A percentile compares a stretch with the other conserved stretches of the same genome.
phyloP scores from a whole-genome alignment of 1,140 invertebrate genomes.

The Caerostris extrusa region DNA sequence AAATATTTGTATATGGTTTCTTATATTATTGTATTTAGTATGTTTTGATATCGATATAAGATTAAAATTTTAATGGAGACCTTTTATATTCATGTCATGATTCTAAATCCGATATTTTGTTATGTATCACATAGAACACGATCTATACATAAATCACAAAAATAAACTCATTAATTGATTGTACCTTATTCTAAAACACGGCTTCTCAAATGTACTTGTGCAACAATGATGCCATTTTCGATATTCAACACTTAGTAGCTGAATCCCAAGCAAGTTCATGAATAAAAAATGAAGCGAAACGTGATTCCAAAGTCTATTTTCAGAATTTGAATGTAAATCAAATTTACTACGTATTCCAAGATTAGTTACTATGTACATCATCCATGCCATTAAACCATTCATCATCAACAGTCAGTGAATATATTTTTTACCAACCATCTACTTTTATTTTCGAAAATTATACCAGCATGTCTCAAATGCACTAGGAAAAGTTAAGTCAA shows the following conservation, averaged over 20 bases:
- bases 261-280: neutral
- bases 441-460: neutral
- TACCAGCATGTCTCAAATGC: neutral
- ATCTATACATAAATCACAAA: neutral
- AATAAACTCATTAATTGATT: neutral
- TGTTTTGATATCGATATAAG: too few species aligned
- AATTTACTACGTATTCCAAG: neutral
- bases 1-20: too few species aligned
- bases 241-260: neutral
- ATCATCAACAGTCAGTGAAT: neutral
- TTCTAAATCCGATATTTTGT: too few species aligned
- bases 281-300: slow-evolving; percentile 12
- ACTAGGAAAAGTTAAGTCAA: neutral
- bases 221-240: neutral
- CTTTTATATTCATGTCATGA: too few species aligned
- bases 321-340: neutral
- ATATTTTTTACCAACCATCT: neutral
- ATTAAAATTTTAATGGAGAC: too few species aligned
- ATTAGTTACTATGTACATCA: neutral
- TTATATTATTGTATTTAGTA: too few species aligned
- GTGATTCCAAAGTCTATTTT: neutral
- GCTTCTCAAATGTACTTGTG: neutral
- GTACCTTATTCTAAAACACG: neutral
- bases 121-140: too few species aligned
- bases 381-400: neutral